Base-by-base conservation (phyloP, 2,888 invertebrate genomes). In the Drosophila phalerata region DNA sequence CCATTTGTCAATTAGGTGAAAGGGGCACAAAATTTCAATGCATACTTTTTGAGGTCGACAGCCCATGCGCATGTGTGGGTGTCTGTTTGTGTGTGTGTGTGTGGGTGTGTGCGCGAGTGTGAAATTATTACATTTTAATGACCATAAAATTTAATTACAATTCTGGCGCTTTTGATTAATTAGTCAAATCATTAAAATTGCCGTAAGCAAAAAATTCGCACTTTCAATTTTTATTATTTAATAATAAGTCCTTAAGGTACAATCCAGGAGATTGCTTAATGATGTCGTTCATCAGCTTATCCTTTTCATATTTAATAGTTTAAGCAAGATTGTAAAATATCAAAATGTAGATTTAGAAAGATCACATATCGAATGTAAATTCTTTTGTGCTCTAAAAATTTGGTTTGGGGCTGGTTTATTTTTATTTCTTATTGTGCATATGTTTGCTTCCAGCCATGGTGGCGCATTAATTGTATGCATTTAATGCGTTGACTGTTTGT, bases 401-500 rank as follows among this genome's bases (percentile, higher is more conserved):
- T 28, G 30, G n/a, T 42, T 53, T 64, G 49, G 38, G 40, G 37
- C 30, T 52, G 40, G 49, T 57, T 63, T 63, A 45, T 22, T 15
- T 13, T 15, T 22, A 15, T 48, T 37, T 49, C n/a, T 51, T 38
- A 17, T 11, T 15, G 13, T 38, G 25, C 62, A 60, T 52, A 43
- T 51, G 28, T 37, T 40, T 47, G 52, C 25, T 51, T 56, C 19
- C 28, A 38, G 37, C 42, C 34, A 28, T 60, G 65, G 55, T 52
- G 28, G 48, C 22, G 65, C 65, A 77, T 77, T 79, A 69, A 74
- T 74, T 69, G 74, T 56, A 76, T 76, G 79, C 76, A 76, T 76
- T 76, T 69, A 76, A 77, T 79, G 75, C 77, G 79, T 75, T 77
- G 75, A 77, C 77, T 74, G 71, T 79, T 70, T 77, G 76, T 71